These are phyloP conservation scores for Phrynosoma blainvillii DNA, from an alignment of 2,113 vertebrate genomes.

Conservation along the genomic window DNA sequence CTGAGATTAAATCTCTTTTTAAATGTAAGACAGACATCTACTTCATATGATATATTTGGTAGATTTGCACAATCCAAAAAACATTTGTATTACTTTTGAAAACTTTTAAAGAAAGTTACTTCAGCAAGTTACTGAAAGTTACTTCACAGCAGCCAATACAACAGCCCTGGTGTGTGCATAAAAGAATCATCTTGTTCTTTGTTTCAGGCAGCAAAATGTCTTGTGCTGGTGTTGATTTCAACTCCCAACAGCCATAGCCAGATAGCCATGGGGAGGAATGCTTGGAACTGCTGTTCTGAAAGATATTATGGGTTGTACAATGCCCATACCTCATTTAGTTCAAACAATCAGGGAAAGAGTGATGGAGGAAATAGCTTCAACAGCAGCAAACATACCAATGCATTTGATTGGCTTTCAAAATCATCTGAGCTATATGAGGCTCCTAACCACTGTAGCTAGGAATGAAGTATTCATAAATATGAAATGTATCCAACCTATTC, in stretches of 20 bases:
- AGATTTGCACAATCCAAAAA: neutral
- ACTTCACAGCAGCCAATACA: too few species aligned
- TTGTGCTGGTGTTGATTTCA: too few species aligned
- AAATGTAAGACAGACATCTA: neutral
- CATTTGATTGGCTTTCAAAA: neutral
- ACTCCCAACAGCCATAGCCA: too few species aligned
- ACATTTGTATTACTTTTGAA: neutral
- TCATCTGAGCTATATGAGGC: neutral
- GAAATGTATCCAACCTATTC: neutral
- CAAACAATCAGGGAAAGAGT: neutral
- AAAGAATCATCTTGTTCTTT: too few species aligned
- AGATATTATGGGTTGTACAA: neutral
- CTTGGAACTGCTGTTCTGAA: neutral
- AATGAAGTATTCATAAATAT: slow-evolving; percentile 1
- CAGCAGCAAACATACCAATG: neutral
- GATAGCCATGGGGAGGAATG: too few species aligned
- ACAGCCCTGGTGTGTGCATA: too few species aligned
- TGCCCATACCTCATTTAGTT: neutral
- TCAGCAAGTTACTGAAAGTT: neutral
- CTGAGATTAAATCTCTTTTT: neutral
- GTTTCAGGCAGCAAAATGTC: too few species aligned
- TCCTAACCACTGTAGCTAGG: neutral
- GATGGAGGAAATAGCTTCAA: neutral
- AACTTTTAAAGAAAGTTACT: neutral
- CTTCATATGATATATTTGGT: neutral